Conservation (phyloP, 2,113 vertebrate genomes). For the Syngnathus scovelli region DNA sequence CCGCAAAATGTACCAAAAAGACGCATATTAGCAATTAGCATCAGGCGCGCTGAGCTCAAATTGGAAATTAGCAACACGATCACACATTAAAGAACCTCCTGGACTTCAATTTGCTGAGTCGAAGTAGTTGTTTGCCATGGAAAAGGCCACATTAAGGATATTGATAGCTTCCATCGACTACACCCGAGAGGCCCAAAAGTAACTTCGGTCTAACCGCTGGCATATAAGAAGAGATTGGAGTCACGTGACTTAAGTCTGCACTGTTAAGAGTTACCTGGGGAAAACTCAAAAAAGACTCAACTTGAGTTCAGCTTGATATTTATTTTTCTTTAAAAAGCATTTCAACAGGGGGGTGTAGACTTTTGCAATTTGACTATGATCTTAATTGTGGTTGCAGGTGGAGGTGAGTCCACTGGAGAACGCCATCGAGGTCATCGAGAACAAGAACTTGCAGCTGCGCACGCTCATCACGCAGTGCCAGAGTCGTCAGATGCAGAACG, state of each 20-base stretch:
- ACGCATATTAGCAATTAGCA: conserved; percentile 1
- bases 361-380: no score
- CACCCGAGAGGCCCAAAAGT: neutral
- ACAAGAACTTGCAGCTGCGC: conserved; percentile 93
- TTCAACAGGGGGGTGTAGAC: no score
- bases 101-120: neutral
- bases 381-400: conserved; percentile 66
- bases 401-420: conserved; percentile 98
- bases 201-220: neutral
- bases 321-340: no score
- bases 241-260: neutral
- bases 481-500: conserved; percentile 92
- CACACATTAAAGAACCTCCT: neutral
- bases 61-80: neutral
- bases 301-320: no score
- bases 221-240: neutral
- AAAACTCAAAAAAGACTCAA: no score
- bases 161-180: neutral
- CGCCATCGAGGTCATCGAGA: conserved; percentile 95
- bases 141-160: neutral
- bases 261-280: no score
- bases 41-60: neutral
- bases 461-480: conserved; percentile 93
- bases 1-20: neutral
- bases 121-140: neutral